phyloP scores from a whole-genome alignment of 2,797 vertebrate species.

The Taeniopygia guttata region DNA sequence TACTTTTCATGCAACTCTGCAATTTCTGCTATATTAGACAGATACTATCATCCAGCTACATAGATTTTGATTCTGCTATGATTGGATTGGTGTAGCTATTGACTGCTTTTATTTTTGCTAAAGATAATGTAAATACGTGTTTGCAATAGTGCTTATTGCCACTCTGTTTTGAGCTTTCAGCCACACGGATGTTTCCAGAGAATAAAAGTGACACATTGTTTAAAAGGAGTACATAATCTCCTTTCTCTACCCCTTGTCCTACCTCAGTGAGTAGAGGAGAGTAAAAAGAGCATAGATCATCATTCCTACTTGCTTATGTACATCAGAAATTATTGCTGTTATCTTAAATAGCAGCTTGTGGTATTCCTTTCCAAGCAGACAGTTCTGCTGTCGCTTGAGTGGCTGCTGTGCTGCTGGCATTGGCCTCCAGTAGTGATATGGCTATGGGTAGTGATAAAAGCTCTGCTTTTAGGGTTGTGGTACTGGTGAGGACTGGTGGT shows the following conservation, averaged over 20 bases:
- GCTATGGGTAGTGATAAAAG: background rate
- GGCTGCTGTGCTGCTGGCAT: background rate
- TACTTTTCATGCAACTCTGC: background rate
- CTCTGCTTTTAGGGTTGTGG: background rate
- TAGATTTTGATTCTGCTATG: background rate
- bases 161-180: background rate
- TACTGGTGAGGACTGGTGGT: background rate
- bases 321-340: conserved; percentile 50
- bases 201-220: background rate
- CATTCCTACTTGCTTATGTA: background rate
- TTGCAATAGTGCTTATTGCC: background rate
- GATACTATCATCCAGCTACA: background rate
- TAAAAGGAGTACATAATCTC: background rate
- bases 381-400: background rate
- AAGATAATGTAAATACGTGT: background rate
- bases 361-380: conserved; percentile 10
- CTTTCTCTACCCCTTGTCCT: background rate
- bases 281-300: background rate
- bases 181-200: background rate
- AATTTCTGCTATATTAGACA: background rate
- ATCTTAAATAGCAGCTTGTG: conserved; percentile 45
- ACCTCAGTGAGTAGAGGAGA: background rate
- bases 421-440: background rate
- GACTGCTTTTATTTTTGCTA: background rate
- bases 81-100: background rate